Evolutionary conservation across 2,888 invertebrate genomes (phyloP).

Genomic region (Sclerodermus sp.): DNA sequence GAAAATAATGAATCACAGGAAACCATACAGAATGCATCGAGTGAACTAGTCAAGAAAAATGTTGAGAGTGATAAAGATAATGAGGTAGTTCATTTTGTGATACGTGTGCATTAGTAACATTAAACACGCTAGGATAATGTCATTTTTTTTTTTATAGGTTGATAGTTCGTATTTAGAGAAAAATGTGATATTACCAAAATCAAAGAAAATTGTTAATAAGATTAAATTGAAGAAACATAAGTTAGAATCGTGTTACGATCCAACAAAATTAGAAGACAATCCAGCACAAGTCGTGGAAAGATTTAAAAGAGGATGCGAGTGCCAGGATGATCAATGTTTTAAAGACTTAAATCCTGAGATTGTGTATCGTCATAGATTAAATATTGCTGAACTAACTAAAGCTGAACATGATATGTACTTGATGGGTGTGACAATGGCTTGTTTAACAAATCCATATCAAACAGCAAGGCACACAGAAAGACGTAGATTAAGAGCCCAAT

Average conservation of each 20-base stretch:
- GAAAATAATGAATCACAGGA: too few relatives aligned
- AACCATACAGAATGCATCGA: too few relatives aligned
- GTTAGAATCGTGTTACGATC: conserved; percentile 61
- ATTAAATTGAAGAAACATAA: conserved; percentile 61
- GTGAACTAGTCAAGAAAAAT: too few relatives aligned
- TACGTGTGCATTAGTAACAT: too few relatives aligned
- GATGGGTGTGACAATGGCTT: conserved; percentile 84
- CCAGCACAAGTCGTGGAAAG: conserved; percentile 70
- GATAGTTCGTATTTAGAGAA: conserved; percentile 43
- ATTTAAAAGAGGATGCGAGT: conserved; percentile 74
- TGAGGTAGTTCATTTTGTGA: too few relatives aligned
- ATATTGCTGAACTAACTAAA: conserved; percentile 78
- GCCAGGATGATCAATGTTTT: conserved; percentile 76
- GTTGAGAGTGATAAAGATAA: too few relatives aligned
- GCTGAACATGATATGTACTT: conserved; percentile 83
- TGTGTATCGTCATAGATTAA: conserved; percentile 74
- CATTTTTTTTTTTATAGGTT: too few relatives aligned
- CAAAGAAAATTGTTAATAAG: conserved; percentile 55
- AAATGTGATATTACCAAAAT: conserved; percentile 56
- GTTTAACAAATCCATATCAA: conserved; percentile 71
- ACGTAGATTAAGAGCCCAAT: conserved; percentile 72
- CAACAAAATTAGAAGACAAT: conserved; percentile 72
- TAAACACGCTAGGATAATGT: too few relatives aligned
- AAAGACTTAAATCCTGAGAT: conserved; percentile 73
- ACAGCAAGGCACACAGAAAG: conserved; percentile 73